Percentiles rank a stretch among this genome's conserved stretches.
Evolutionary conservation across 2,113 vertebrate genomes (phyloP).

Genomic region (Hystrix cristata): DNA sequence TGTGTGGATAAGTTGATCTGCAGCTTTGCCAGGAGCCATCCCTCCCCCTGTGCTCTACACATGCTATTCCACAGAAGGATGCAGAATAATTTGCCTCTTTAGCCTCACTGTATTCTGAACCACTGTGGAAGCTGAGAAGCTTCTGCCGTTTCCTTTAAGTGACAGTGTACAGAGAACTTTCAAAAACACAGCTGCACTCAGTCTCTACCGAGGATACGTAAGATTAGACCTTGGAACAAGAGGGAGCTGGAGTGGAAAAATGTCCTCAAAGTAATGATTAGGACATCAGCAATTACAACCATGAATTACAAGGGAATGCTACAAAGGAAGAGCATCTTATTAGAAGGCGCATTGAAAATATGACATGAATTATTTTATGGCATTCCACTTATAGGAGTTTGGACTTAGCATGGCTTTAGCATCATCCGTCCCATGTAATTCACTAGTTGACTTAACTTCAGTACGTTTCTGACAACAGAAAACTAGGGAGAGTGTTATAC

Average conservation of each 20-base stretch:
- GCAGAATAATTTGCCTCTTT: not conserved
- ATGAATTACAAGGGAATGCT: not conserved
- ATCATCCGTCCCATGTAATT: not conserved
- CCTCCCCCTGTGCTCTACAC: not conserved
- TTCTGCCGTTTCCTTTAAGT: not conserved
- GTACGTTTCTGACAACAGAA: not conserved
- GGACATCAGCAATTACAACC: not conserved
- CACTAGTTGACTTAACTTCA: not conserved
- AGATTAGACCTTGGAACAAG: not conserved
- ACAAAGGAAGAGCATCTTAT: not conserved
- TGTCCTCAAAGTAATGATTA: not conserved
- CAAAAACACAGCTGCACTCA: not conserved
- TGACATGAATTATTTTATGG: not conserved
- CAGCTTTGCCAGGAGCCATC: not conserved
- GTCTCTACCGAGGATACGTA: not conserved
- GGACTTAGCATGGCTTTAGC: not conserved
- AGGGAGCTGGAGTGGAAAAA: not conserved
- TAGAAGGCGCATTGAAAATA: conserved; percentile 35
- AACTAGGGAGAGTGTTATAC: not conserved
- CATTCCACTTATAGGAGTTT: not conserved
- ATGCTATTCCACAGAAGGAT: not conserved
- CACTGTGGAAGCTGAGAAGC: not conserved
- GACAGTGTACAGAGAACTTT: not conserved
- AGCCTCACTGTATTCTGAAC: not conserved
- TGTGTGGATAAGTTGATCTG: not conserved